Evolutionary conservation across 2,888 invertebrate genomes (phyloP).

Genomic region (Standfussiana lucernea): DNA sequence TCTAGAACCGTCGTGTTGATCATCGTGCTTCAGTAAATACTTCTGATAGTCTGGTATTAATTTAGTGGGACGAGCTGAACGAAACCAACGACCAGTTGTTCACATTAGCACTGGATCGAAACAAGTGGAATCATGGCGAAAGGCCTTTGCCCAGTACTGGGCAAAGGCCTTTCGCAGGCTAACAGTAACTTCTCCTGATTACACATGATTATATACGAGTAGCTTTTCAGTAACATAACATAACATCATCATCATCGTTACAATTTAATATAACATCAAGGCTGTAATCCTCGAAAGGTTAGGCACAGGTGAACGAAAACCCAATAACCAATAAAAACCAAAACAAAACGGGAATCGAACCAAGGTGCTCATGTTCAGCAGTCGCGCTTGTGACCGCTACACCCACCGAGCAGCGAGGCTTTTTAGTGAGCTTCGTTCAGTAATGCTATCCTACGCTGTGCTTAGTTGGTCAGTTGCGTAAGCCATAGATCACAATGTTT

Average conservation of each 20-base stretch:
- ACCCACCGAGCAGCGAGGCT: too few species aligned
- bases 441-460: background rate
- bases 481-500: slow-evolving; percentile 22
- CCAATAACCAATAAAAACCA: too few species aligned
- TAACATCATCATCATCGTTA: too few species aligned
- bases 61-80: background rate
- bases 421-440: background rate
- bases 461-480: background rate
- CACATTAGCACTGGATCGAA: background rate
- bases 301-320: too few species aligned
- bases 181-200: background rate
- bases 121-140: background rate
- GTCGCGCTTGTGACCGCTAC: too few species aligned
- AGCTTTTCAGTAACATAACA: too few species aligned
- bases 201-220: too few species aligned
- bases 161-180: background rate
- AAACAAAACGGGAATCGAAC: too few species aligned
- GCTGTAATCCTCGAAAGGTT: too few species aligned
- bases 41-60: background rate
- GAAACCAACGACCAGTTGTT: background rate
- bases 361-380: too few species aligned
- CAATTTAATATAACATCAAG: too few species aligned
- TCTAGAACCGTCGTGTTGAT: background rate
- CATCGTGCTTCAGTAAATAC: background rate
- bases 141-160: background rate